Evolutionary conservation across 1,140 invertebrate species (phyloP).

Genomic region (Lethrus apterus): DNA sequence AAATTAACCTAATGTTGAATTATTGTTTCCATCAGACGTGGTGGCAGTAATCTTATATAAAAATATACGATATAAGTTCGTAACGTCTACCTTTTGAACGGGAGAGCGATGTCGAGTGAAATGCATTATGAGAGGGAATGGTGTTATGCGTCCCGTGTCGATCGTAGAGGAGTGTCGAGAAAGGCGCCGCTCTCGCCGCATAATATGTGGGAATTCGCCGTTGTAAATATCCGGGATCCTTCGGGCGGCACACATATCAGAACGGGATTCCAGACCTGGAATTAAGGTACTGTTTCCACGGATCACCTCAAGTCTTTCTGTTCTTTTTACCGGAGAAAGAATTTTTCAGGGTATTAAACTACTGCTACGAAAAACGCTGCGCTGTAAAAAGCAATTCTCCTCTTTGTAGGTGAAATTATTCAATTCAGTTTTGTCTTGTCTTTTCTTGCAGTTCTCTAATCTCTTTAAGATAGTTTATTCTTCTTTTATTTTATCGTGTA

Average conservation of each 20-base stretch:
- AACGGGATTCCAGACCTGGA: conserved; percentile 13
- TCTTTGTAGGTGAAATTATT: neutral
- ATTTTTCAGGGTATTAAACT: too few relatives aligned
- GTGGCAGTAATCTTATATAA: too few relatives aligned
- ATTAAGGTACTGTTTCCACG: conserved; percentile 15
- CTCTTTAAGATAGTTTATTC: neutral
- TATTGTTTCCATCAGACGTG: too few relatives aligned
- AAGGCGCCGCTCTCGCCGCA: conserved; percentile 14
- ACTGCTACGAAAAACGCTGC: too few relatives aligned
- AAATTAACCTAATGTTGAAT: too few relatives aligned
- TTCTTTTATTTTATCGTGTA: too few relatives aligned
- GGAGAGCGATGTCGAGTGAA: conserved; percentile 12
- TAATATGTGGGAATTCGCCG: conserved; percentile 32
- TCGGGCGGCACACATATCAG: conserved; percentile 19
- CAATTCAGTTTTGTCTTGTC: neutral
- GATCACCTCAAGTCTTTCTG: conserved; percentile 9
- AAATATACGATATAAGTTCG: conserved; percentile 9
- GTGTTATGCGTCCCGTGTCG: conserved; percentile 13
- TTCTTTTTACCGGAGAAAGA: conserved; percentile 4
- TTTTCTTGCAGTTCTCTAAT: neutral
- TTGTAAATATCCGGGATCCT: conserved; percentile 27
- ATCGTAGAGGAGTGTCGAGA: conserved; percentile 10
- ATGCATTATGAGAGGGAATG: conserved; percentile 14
- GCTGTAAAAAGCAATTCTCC: too few relatives aligned
- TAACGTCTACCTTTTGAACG: conserved; percentile 10